These are phyloP conservation scores for Crypturellus undulatus DNA, from an alignment of 2,113 vertebrate species.

Conservation along the genomic window DNA sequence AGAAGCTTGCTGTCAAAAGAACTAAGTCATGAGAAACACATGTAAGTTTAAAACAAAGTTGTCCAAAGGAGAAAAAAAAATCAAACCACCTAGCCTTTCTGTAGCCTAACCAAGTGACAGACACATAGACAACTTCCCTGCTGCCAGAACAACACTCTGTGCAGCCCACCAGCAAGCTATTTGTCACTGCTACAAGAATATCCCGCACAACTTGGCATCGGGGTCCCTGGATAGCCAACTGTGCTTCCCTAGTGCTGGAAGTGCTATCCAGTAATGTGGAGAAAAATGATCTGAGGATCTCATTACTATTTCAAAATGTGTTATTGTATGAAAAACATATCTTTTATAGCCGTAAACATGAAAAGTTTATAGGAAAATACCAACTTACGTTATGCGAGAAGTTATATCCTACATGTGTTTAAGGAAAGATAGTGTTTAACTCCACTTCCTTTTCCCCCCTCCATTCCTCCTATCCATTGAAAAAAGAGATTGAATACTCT, in stretches of 20 bases:
- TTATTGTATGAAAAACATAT: constrained; percentile 71
- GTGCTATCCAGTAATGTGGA: constrained; percentile 58
- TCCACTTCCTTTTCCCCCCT: background rate
- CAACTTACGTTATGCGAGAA: constrained; percentile 28
- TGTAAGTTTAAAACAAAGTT: constrained; percentile 73
- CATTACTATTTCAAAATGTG: constrained; percentile 72
- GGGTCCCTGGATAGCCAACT: constrained; percentile 79
- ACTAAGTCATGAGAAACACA: constrained; percentile 71
- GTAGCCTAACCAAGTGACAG: constrained; percentile 80
- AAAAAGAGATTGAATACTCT: background rate
- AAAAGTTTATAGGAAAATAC: constrained; percentile 37
- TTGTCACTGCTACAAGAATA: constrained; percentile 83
- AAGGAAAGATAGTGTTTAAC: background rate
- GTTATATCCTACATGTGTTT: background rate
- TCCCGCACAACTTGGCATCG: constrained; percentile 79
- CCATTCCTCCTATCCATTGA: background rate
- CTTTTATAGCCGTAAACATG: constrained; percentile 68
- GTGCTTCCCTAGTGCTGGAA: constrained; percentile 68
- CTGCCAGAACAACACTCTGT: constrained; percentile 80
- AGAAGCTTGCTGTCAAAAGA: constrained; percentile 64
- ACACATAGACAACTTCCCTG: constrained; percentile 80
- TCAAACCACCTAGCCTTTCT: constrained; percentile 75
- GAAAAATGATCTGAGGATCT: constrained; percentile 69
- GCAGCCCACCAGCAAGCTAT: constrained; percentile 78
- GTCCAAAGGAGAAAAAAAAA: constrained; percentile 46